Conservation (phyloP, 2,888 invertebrate genomes). For the Steromphala cineraria region DNA sequence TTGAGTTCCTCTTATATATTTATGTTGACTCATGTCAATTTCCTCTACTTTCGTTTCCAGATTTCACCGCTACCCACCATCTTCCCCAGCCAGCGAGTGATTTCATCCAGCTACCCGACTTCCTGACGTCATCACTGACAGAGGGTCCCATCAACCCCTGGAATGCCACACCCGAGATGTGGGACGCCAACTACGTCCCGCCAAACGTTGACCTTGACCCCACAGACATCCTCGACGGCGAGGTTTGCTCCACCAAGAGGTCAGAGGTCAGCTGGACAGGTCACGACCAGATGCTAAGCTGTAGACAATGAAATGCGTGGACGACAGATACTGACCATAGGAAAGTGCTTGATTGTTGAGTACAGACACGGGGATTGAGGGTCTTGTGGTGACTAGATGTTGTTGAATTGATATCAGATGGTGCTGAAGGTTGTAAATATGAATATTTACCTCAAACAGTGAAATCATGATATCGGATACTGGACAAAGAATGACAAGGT, state of each 20-base stretch:
- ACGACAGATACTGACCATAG: too few relatives aligned
- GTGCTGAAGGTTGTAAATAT: too few relatives aligned
- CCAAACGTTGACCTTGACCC: slow-evolving; percentile 61
- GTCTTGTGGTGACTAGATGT: too few relatives aligned
- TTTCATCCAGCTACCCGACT: not conserved
- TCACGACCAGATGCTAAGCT: not conserved
- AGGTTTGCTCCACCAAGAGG: slow-evolving; percentile 41
- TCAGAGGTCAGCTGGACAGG: not conserved
- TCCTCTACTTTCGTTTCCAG: not conserved
- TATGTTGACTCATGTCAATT: too few relatives aligned
- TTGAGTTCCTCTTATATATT: too few relatives aligned
- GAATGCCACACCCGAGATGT: slow-evolving; percentile 24
- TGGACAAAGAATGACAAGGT: too few relatives aligned
- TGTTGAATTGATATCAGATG: too few relatives aligned
- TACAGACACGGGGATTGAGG: too few relatives aligned
- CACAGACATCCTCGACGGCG: slow-evolving; percentile 54
- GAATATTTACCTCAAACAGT: too few relatives aligned
- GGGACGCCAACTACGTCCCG: slow-evolving; percentile 51
- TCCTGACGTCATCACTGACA: not conserved
- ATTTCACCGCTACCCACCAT: not conserved
- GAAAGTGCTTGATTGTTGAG: too few relatives aligned
- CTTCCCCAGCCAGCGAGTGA: not conserved
- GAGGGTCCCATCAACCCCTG: not conserved
- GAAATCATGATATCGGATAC: too few relatives aligned
- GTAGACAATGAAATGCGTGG: not conserved